Evolutionary conservation across 2,888 invertebrate genomes (phyloP).

Genomic region (Erebia ligea): DNA sequence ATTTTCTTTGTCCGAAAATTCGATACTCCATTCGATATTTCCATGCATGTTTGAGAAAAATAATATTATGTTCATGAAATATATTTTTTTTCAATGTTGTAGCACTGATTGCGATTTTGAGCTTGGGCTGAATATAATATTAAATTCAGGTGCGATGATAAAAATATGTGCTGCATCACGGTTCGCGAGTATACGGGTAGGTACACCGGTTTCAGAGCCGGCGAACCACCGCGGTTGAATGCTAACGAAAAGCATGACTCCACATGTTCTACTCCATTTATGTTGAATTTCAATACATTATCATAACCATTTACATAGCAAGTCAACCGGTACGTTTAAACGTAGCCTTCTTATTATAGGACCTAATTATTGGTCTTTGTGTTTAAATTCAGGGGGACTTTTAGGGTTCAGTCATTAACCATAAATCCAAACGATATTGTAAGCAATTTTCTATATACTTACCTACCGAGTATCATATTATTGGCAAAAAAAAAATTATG

Average conservation of each 20-base stretch:
- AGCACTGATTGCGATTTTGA: no score
- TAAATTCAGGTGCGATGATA: not conserved
- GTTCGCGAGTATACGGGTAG: constrained; percentile 53
- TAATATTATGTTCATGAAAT: no score
- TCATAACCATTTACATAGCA: constrained; percentile 79
- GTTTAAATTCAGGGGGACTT: constrained; percentile 67
- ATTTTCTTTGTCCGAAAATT: no score
- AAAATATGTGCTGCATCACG: constrained; percentile 67
- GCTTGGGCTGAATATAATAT: no score
- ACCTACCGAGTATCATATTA: no score
- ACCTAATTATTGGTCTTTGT: constrained; percentile 81
- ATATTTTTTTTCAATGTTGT: no score
- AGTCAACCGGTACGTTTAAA: constrained; percentile 64
- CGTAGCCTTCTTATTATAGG: constrained; percentile 68
- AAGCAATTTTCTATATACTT: no score
- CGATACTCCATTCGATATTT: no score
- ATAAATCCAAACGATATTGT: no score
- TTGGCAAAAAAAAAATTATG: no score
- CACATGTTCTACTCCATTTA: constrained; percentile 75
- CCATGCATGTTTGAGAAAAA: no score
- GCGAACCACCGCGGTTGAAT: constrained; percentile 57
- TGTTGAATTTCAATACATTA: constrained; percentile 72
- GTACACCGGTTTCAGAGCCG: constrained; percentile 58
- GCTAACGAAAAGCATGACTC: constrained; percentile 70
- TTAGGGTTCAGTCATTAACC: not conserved